A percentile compares a stretch with the other conserved stretches of the same genome.
Evolutionary conservation across 2,113 vertebrate species (phyloP).

Genomic region (Sylvilagus bachmani): DNA sequence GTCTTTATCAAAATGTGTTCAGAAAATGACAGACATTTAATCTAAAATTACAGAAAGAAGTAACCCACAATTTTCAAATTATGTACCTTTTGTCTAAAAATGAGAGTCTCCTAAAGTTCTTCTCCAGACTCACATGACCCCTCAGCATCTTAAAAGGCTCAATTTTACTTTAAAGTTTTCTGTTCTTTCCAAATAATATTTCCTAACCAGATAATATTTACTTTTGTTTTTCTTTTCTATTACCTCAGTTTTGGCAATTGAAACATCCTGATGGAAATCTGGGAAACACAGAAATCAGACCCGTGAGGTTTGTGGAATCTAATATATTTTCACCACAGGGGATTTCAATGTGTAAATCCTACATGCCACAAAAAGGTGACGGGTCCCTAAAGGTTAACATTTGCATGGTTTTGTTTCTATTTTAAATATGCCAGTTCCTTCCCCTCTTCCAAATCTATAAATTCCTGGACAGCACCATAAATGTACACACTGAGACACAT

Average conservation of each 20-base stretch:
- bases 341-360: constrained; percentile 14
- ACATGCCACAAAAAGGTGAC: neutral
- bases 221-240: constrained; percentile 56
- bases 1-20: neutral
- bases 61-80: constrained; percentile 42
- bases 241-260: constrained; percentile 17
- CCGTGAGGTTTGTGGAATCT: neutral
- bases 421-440: neutral
- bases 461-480: neutral
- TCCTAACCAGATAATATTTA: neutral
- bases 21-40: neutral
- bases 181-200: neutral
- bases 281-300: neutral
- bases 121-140: constrained; percentile 51
- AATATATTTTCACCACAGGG: neutral
- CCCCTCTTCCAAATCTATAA: neutral
- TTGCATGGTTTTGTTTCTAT: neutral
- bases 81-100: constrained; percentile 52
- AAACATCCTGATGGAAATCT: constrained; percentile 53
- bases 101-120: constrained; percentile 72
- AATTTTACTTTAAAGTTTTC: neutral
- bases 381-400: neutral
- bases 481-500: neutral
- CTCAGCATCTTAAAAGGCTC: neutral
- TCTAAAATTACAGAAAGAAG: constrained; percentile 5